Conservation (phyloP, 92 coral and sea anemone genomes). For the Palythoa grandiflora region DNA sequence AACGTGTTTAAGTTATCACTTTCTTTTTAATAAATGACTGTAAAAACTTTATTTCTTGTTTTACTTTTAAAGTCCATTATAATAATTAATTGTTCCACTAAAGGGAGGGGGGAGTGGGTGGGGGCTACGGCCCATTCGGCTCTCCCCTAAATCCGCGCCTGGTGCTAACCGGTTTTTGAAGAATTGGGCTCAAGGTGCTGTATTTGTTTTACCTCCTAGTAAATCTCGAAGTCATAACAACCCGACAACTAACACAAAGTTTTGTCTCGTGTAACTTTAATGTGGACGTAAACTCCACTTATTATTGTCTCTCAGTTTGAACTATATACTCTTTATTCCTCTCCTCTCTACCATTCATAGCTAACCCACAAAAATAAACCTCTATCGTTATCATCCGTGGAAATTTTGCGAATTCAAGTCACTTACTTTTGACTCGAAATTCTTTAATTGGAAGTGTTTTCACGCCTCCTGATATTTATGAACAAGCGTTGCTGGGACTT, state of each 20-base stretch:
- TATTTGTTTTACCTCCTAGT: no score
- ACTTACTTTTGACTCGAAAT: not conserved
- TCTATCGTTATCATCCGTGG: not conserved
- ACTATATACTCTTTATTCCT: constrained; percentile 37
- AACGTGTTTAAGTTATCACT: no score
- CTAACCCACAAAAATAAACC: constrained; percentile 37
- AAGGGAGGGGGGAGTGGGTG: no score
- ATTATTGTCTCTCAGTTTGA: not conserved
- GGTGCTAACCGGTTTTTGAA: no score
- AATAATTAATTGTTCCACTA: no score
- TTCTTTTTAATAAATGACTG: no score
- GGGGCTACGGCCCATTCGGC: no score
- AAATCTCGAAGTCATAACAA: not conserved
- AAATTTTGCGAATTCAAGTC: not conserved
- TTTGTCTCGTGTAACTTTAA: constrained; percentile 20
- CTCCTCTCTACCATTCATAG: constrained; percentile 36
- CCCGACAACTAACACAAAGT: not conserved
- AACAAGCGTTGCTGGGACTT: not conserved
- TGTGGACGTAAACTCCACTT: constrained; percentile 24
- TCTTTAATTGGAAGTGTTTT: not conserved
- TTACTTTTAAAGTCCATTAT: no score
- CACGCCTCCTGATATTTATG: not conserved
- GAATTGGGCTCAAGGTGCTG: no score
- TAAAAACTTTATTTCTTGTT: no score
- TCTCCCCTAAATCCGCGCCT: no score